Evolutionary conservation across 2,113 vertebrate species (phyloP), one percentile per base, ranked within the genome.

Genomic region (rabbit (Oryctolagus cuniculus)): DNA sequence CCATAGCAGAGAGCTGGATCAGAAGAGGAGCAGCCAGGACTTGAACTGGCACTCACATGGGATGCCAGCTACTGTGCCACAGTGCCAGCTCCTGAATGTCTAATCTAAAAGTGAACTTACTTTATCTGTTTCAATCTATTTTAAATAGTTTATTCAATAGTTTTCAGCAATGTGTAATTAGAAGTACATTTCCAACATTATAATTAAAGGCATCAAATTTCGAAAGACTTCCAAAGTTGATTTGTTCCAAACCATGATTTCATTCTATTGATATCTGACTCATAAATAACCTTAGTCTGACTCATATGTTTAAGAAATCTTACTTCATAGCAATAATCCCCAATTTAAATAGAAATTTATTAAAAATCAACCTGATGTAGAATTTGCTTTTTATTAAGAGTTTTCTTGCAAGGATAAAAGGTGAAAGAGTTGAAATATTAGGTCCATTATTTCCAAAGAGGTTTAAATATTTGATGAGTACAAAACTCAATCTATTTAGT

Each of bases 211-310:
- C 69, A 94, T 87, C 89, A 96, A 85, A 78, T 58, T 94, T 97
- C 49, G 64, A 69, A 93, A 95, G 96, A 89, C 88, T 96, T 78
- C 64, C 89, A 83, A 90, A 74, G 67, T 61, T 93, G 78, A 96
- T 95, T 97, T 95, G 67, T 91, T 95, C 95, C 84, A 88, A 97
- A 96, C 80, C 85, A 86, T 38, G 78, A 90, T 85, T 92, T 96
- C 38, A 70, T 8, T 91, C 74, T 93, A 77, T 19, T 90, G 78
- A 73, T 44, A 88, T 55, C 29, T 96, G 29, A 96, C 70, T 90
- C 27, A 83, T 84, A 53, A 91, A 64, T 84, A 85, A 88, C 31
- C 75, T 93, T 72, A 82, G 31, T 82, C 51, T 73, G 72, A 81
- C 24, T 81, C 34, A 69, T 6, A 85, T 63, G 24, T 34, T 93